Evolutionary conservation across 2,888 invertebrate species (phyloP), one percentile per base, ranked within the genome.

Genomic region (Neoaliturus tenellus): DNA sequence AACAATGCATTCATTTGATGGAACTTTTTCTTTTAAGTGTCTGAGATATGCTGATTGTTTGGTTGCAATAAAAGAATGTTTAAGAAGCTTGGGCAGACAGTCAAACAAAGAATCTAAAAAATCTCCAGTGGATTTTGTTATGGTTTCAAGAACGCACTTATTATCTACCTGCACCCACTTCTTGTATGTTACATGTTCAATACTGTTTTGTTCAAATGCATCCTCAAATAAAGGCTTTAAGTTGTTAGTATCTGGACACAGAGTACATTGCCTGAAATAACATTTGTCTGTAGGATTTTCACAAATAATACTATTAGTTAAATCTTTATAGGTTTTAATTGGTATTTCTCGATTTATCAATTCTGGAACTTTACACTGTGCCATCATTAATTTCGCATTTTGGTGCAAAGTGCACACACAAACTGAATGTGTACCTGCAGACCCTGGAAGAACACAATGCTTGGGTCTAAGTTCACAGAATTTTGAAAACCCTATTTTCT

Each of bases 171-270:
- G n/a, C n/a, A n/a, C n/a, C n/a, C n/a, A n/a, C n/a, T n/a, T 51
- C n/a, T 51, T 17, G 51, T 51, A 10, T n/a, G 35, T 67, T 28
- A 83, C 33, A 33, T 62, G 44, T 14, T 41, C 80, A 69, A 23
- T 31, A 48, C 80, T 67, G 20, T 31, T 67, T 2, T 67, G 80
- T 3, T 80, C 39, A 83, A 80, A 83, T 33, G 80, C 83, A n/a
- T 83, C 83, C 33, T 44, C 55, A 23, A 23, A 17, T 25, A 55
- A 55, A 55, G 33, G 31, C 35, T 31, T n/a, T 17, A 35, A 67
- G 2, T 31, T 33, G 31, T n/a, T n/a, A n/a, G n/a, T n/a, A n/a
- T n/a, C n/a, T n/a, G n/a, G n/a, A n/a, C n/a, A n/a, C n/a, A n/a
- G n/a, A n/a, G n/a, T n/a, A n/a, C n/a, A n/a, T n/a, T n/a, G n/a